phyloP scores from a whole-genome alignment of 1,140 invertebrate species.

The Drosophila triauraria region DNA sequence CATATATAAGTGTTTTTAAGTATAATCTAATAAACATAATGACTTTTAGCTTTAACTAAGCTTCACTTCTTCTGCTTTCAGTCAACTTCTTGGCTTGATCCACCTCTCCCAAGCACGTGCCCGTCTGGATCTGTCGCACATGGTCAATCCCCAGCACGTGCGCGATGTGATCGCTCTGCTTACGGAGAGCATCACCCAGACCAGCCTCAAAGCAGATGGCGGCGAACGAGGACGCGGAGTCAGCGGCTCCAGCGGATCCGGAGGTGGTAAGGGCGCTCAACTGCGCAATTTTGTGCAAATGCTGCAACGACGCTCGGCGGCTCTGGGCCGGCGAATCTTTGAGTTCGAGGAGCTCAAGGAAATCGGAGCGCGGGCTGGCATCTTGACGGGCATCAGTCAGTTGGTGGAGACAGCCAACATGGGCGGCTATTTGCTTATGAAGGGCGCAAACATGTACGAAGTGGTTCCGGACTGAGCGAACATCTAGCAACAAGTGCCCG shows the following conservation, averaged over 20 bases:
- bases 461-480: conserved; percentile 75
- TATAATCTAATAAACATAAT: too few species aligned
- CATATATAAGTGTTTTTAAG: too few species aligned
- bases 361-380: conserved; percentile 89
- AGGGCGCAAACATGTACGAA: conserved; percentile 91
- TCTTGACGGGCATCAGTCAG: conserved; percentile 88
- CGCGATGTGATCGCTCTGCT: conserved; percentile 94
- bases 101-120: conserved; percentile 95
- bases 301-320: conserved; percentile 88
- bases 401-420: conserved; percentile 92
- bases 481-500: conserved; percentile 22
- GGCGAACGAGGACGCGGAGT: conserved; percentile 7
- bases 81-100: conserved; percentile 89
- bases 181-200: conserved; percentile 92
- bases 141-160: conserved; percentile 92
- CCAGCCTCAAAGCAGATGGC: conserved; percentile 87
- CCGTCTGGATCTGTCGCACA: conserved; percentile 92
- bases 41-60: too few species aligned
- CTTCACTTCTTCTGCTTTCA: conserved; percentile 10
- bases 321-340: conserved; percentile 90
- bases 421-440: conserved; percentile 94
- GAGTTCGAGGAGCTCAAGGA: conserved; percentile 89
- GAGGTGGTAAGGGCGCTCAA: conserved; percentile 90
- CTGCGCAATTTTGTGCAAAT: conserved; percentile 91
- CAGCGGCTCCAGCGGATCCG: conserved; percentile 70